Conservation (phyloP, 2,888 invertebrate species). For the Heteromyza rotundicornis region DNA sequence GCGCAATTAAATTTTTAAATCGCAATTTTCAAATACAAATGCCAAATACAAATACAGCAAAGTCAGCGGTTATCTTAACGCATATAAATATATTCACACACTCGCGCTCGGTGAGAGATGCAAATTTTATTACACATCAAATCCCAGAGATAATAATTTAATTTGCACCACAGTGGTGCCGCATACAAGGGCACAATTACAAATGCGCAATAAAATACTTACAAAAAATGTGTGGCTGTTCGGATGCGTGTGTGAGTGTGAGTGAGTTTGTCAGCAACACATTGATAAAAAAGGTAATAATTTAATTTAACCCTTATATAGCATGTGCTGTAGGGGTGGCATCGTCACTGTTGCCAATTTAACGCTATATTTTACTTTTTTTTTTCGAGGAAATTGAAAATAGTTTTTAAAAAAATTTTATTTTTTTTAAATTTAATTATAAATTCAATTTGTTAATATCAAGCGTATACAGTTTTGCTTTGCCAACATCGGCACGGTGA, state of each 20-base stretch:
- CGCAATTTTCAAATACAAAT: not conserved
- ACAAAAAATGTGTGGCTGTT: no score
- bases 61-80: constrained; percentile 12
- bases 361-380: no score
- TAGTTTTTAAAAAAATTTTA: no score
- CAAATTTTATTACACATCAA: constrained; percentile 36
- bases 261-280: constrained; percentile 1
- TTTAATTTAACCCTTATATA: constrained; percentile 10
- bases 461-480: no score
- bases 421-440: no score
- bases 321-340: no score
- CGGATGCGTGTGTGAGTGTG: not conserved
- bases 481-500: no score
- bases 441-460: no score
- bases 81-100: constrained; percentile 2
- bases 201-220: not conserved
- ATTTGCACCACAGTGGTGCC: constrained; percentile 35
- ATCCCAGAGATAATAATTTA: constrained; percentile 45
- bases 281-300: constrained; percentile 25
- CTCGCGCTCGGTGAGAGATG: constrained; percentile 6
- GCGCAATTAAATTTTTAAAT: constrained; percentile 17
- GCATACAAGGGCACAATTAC: not conserved
- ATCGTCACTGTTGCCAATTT: no score
- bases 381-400: no score
- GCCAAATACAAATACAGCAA: not conserved